These are phyloP conservation scores for Leucoraja erinaceus DNA, from an alignment of 2,113 vertebrate genomes.

Conservation along the genomic window DNA sequence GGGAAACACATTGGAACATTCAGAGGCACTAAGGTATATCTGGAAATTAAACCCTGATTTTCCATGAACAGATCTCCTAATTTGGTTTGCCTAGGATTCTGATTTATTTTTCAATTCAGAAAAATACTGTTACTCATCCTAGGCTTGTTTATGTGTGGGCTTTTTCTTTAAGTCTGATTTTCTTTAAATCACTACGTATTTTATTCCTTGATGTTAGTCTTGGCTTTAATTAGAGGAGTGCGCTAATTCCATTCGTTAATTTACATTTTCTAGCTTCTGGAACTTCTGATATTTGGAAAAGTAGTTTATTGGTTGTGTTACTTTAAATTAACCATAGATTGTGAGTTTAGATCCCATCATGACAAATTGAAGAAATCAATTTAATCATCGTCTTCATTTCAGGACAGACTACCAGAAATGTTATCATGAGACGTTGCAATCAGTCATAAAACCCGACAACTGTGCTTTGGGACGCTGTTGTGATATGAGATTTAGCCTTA, in stretches of 20 bases:
- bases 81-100: neutral
- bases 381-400: neutral
- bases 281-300: neutral
- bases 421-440: neutral
- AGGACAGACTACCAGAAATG: neutral
- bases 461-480: neutral
- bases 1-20: neutral
- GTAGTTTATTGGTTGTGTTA: neutral
- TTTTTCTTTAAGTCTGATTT: neutral
- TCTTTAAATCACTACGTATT: neutral
- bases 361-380: neutral
- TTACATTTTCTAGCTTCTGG: neutral
- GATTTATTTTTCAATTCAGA: neutral
- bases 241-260: neutral
- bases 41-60: neutral
- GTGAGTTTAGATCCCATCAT: neutral
- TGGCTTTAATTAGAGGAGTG: too few relatives aligned
- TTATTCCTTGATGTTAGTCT: neutral
- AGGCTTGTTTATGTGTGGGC: neutral
- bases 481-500: neutral
- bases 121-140: neutral
- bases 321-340: neutral
- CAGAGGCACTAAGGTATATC: neutral
- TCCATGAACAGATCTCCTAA: neutral
- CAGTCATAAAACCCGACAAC: neutral